A percentile compares a stretch with the other conserved stretches of the same genome.
These are phyloP conservation scores for Bubo bubo DNA, from an alignment of 2,113 vertebrate species.

Conservation along the genomic window DNA sequence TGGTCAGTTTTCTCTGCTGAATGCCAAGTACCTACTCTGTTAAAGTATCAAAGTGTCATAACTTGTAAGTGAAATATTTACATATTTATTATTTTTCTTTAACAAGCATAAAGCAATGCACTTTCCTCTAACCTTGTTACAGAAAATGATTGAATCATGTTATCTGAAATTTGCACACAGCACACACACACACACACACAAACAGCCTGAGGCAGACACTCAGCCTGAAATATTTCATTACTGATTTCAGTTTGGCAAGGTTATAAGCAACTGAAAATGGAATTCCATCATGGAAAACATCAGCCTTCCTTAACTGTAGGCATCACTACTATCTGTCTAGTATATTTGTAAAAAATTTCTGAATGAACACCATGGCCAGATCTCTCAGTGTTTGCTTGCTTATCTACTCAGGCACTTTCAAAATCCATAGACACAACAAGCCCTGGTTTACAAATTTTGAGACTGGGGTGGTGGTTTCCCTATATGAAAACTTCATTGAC, in stretches of 20 bases:
- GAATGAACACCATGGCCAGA: neutral
- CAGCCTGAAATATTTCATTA: neutral
- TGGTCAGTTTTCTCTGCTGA: neutral
- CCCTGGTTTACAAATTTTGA: neutral
- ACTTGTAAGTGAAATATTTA: conserved; percentile 17
- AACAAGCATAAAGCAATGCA: neutral
- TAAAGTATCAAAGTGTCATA: neutral
- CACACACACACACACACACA: neutral
- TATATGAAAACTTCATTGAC: neutral
- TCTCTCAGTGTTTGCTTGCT: neutral
- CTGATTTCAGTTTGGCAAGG: neutral
- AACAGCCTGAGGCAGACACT: neutral
- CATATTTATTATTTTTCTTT: conserved; percentile 10
- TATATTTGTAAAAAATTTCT: neutral
- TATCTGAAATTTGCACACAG: conserved; percentile 11
- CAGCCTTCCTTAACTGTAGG: neutral
- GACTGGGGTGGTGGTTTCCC: neutral
- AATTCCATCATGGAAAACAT: neutral
- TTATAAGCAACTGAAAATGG: neutral
- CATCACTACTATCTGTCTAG: neutral
- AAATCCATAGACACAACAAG: neutral
- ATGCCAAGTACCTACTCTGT: neutral
- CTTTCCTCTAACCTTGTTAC: neutral
- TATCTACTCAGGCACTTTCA: neutral
- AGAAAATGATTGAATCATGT: conserved; percentile 12